Percentiles rank a stretch among this genome's conserved stretches.
Evolutionary conservation across 53 echinoderm and acorn worm genomes (phyloP).

Genomic region (Stichopus horrens): DNA sequence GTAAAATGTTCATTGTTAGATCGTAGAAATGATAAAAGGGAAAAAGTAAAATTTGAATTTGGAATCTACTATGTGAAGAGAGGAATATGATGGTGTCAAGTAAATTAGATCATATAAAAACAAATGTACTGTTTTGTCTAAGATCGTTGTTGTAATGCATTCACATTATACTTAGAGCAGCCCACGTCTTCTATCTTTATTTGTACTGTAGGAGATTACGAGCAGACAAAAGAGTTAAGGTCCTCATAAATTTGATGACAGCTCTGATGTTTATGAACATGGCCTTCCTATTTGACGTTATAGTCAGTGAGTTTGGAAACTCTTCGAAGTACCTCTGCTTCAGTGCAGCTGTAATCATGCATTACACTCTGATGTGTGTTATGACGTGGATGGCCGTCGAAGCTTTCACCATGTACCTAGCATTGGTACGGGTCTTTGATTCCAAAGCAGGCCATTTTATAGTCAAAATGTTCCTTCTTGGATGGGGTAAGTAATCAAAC

Average conservation of each 20-base stretch:
- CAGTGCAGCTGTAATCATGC: conserved; percentile 52
- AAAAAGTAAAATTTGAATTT: too few relatives aligned
- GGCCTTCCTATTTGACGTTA: conserved; percentile 64
- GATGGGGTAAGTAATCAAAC: conserved; percentile 79
- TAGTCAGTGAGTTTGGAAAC: conserved; percentile 48
- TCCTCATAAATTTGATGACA: conserved; percentile 82
- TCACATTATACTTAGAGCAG: not conserved
- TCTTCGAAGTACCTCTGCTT: conserved; percentile 21
- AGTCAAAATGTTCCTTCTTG: conserved; percentile 71
- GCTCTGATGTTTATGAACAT: conserved; percentile 79
- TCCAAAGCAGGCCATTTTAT: conserved; percentile 77
- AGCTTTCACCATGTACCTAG: conserved; percentile 95
- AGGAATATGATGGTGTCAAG: too few relatives aligned
- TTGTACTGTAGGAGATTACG: conserved; percentile 51
- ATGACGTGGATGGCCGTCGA: conserved; percentile 94
- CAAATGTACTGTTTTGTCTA: not conserved
- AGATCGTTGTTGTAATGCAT: not conserved
- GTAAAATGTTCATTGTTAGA: too few relatives aligned
- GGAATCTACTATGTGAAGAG: too few relatives aligned
- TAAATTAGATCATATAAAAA: not conserved
- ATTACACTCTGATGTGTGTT: conserved; percentile 74
- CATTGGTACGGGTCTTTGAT: conserved; percentile 86
- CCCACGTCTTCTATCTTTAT: not conserved
- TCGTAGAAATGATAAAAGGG: too few relatives aligned
- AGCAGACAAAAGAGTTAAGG: conserved; percentile 70